These are phyloP conservation scores for Acronicta psi DNA, from an alignment of 2,888 invertebrate genomes.

Conservation along the genomic window DNA sequence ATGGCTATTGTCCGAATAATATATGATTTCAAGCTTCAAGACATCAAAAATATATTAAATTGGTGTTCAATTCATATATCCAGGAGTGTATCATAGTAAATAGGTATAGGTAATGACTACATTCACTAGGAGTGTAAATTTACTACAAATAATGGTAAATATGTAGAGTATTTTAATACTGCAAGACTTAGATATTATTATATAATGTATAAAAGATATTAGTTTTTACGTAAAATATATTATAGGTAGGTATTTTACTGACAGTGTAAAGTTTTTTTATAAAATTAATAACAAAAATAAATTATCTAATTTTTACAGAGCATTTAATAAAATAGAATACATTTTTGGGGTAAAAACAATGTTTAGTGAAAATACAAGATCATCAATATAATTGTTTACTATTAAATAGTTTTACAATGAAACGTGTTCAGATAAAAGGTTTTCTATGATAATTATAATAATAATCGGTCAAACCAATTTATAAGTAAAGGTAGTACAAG, in stretches of 20 bases:
- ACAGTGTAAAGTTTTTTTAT: neutral
- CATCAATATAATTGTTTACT: neutral
- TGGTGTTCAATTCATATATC: neutral
- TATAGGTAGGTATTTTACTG: too few relatives aligned
- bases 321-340: neutral
- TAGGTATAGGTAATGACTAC: slow-evolving; percentile 25
- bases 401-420: too few relatives aligned
- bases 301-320: neutral
- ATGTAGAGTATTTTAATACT: slow-evolving; percentile 23
- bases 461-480: too few relatives aligned
- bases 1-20: too few relatives aligned
- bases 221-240: neutral
- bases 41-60: neutral
- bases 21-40: too few relatives aligned
- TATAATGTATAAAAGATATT: neutral
- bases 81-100: neutral
- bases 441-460: too few relatives aligned
- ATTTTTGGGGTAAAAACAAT: neutral
- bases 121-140: slow-evolving; percentile 19
- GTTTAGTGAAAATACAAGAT: slow-evolving; percentile 1
- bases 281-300: neutral
- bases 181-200: slow-evolving; percentile 1
- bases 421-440: too few relatives aligned
- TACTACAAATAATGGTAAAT: slow-evolving; percentile 35
- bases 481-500: too few relatives aligned